Evolutionary conservation across 2,797 vertebrate species (phyloP), one percentile per base, ranked within the genome.

Genomic region (Morus bassanus): DNA sequence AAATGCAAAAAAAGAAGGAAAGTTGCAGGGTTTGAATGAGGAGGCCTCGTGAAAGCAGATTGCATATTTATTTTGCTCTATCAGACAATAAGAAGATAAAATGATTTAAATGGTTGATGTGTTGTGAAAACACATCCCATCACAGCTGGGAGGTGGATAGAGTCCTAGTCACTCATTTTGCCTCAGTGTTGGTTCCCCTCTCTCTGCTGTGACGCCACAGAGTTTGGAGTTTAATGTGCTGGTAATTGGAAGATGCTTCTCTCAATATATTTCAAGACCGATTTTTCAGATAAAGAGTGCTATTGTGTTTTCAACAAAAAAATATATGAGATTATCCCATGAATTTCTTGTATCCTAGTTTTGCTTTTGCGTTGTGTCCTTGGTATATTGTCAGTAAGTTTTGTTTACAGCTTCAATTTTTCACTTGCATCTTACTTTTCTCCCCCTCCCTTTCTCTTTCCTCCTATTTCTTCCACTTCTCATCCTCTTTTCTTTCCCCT

Each of bases 81-180:
- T 64, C 70, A 93, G 77, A 93, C 82, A 92, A 82, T 92, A 70
- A 90, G 84, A 92, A 94, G 87, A 93, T 87, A 51, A 89, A 93
- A 95, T 85, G 56, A 81, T 95, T 96, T 93, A 85, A 97, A 82
- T 72, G 85, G 85, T 61, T 70, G 83, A 74, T 89, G 63, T 87
- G 76, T 91, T 93, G 90, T 88, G 83, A 93, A 95, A 95, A 93
- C 67, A 88, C 59, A 93, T 95, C 77, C 83, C 79, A 77, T 81
- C 48, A 4, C 93, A 96, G 83, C 61, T 92, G 84, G 60, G 93
- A 74, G 85, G 60, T 80, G 81, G 88, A 76, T 53, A 72, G 88
- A 74, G 75, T 37, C 77, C 89, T 92, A 83, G 94, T 84, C 85
- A 94, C 15, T 61, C 74, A 54, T 89, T 85, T 93, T 50, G 65